Percentiles rank a stretch among this genome's conserved stretches.
phyloP scores from a whole-genome alignment of 2,797 vertebrate species.

The Sternarchorhynchus goeldii region DNA sequence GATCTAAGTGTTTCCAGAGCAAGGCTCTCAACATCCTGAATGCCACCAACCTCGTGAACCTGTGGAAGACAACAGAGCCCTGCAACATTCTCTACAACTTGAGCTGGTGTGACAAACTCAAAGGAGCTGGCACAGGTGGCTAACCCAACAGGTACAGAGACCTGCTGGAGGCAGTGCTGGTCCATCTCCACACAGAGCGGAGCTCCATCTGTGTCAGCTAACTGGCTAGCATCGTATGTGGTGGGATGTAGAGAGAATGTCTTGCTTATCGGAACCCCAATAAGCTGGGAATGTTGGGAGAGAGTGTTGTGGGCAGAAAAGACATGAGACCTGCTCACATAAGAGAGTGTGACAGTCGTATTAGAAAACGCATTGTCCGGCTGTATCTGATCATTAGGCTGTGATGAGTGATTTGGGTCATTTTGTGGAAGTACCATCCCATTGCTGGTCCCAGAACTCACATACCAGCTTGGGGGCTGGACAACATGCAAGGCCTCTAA shows the following conservation, averaged over 20 bases:
- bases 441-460: constrained; percentile 60
- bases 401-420: constrained; percentile 57
- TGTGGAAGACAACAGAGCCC: constrained; percentile 52
- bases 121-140: constrained; percentile 61
- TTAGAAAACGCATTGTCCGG: constrained; percentile 77
- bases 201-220: constrained; percentile 56
- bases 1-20: constrained; percentile 46
- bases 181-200: constrained; percentile 56
- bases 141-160: constrained; percentile 62
- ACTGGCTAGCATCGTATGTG: constrained; percentile 62
- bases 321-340: constrained; percentile 78
- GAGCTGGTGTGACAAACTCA: constrained; percentile 61
- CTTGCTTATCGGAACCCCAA: constrained; percentile 66
- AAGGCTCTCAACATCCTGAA: constrained; percentile 40
- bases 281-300: constrained; percentile 64
- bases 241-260: constrained; percentile 66
- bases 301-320: constrained; percentile 67
- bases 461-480: constrained; percentile 69
- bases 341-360: constrained; percentile 82
- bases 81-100: constrained; percentile 54
- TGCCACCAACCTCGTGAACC: constrained; percentile 60
- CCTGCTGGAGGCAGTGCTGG: constrained; percentile 67
- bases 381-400: constrained; percentile 70
- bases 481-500: constrained; percentile 65
- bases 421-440: constrained; percentile 64